Percentiles rank a stretch among this genome's conserved stretches.
phyloP scores from a whole-genome alignment of 2,113 vertebrate species.

The Stigmatopora nigra region DNA sequence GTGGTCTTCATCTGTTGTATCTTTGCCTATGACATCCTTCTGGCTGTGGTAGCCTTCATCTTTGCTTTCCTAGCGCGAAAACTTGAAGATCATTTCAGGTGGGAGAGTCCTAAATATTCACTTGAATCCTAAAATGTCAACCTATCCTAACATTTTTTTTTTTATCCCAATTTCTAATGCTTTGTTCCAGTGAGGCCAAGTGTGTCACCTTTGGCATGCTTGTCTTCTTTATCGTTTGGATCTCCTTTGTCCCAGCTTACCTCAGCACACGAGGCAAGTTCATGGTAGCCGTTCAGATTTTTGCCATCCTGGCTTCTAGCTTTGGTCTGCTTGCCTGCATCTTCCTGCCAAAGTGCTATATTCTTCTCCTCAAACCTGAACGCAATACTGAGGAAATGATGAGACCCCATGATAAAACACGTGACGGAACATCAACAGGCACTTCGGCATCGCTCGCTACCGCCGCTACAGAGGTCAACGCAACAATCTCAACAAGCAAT shows the following conservation, averaged over 20 bases:
- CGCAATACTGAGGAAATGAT: constrained; percentile 75
- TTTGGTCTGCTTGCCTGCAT: constrained; percentile 78
- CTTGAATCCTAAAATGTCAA: not conserved
- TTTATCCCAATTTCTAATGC: not conserved
- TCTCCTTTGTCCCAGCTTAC: constrained; percentile 83
- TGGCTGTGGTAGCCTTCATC: constrained; percentile 74
- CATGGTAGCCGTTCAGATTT: constrained; percentile 84
- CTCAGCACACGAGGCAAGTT: constrained; percentile 83
- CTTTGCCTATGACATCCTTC: constrained; percentile 75
- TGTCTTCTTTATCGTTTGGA: constrained; percentile 83
- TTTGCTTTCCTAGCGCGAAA: constrained; percentile 74
- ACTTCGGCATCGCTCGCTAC: constrained; percentile 70
- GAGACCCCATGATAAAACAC: constrained; percentile 58
- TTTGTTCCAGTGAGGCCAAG: constrained; percentile 71
- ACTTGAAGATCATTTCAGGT: constrained; percentile 77
- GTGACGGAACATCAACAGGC: constrained; percentile 61
- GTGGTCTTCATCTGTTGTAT: constrained; percentile 75
- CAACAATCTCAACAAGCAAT: constrained; percentile 51
- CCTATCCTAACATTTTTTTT: not conserved
- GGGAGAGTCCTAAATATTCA: not conserved
- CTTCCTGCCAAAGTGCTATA: constrained; percentile 80
- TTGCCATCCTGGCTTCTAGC: constrained; percentile 82
- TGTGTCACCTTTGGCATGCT: constrained; percentile 79
- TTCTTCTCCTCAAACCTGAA: constrained; percentile 76
- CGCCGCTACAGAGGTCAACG: constrained; percentile 57